phyloP scores from a whole-genome alignment of 2,888 invertebrate species.

The Brachynemurus nebulosus region DNA sequence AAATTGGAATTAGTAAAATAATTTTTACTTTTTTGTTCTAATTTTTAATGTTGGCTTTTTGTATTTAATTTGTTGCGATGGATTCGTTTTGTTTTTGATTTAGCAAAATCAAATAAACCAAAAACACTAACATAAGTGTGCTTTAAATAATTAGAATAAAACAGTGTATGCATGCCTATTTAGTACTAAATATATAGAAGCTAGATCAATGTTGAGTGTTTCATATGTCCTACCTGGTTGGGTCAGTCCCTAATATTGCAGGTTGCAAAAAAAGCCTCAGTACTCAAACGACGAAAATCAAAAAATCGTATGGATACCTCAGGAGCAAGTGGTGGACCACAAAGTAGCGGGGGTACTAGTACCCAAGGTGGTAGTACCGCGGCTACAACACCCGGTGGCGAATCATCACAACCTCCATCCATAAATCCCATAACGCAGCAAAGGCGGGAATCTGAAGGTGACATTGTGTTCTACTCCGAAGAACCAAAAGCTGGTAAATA shows the following conservation, averaged over 20 bases:
- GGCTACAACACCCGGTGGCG: conserved; percentile 16
- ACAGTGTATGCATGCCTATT: not conserved
- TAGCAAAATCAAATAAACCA: too few species aligned
- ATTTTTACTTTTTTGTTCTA: too few species aligned
- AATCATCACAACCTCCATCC: conserved; percentile 19
- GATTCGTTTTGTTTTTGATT: too few species aligned
- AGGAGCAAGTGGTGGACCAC: conserved; percentile 24
- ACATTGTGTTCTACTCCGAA: conserved; percentile 50
- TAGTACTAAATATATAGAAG: not conserved
- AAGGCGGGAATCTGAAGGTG: conserved; percentile 42
- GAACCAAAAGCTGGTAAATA: conserved; percentile 43
- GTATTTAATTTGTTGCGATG: too few species aligned
- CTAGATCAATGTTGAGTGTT: conserved; percentile 31
- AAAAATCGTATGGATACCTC: conserved; percentile 46
- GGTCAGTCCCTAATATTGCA: conserved; percentile 56
- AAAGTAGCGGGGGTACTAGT: conserved; percentile 20
- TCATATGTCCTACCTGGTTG: conserved; percentile 31
- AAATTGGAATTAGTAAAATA: too few species aligned
- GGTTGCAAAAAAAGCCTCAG: conserved; percentile 61
- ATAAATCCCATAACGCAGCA: conserved; percentile 20
- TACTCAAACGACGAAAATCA: conserved; percentile 54
- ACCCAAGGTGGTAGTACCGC: conserved; percentile 13
- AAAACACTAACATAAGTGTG: too few species aligned
- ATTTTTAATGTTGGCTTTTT: too few species aligned
- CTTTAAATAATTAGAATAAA: too few species aligned